These are phyloP conservation scores for Lycia hirtaria DNA, from an alignment of 2,888 invertebrate genomes.

Conservation along the genomic window DNA sequence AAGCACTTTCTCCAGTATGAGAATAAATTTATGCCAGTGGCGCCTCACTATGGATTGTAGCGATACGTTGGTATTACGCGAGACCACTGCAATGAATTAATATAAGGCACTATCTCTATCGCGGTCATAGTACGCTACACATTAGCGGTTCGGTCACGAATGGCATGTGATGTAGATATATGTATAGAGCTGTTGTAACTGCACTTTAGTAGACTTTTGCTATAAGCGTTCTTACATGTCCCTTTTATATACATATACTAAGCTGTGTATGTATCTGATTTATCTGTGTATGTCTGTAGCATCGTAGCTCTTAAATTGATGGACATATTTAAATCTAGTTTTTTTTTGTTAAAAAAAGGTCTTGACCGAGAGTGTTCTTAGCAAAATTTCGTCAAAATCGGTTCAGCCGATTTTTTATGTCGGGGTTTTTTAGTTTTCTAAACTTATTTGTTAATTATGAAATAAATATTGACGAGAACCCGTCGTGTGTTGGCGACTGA, in stretches of 20 bases:
- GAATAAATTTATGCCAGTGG: background rate
- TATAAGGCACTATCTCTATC: slow-evolving; percentile 76
- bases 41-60: background rate
- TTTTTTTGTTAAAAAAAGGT: background rate
- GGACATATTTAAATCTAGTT: no score
- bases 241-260: no score
- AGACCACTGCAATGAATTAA: slow-evolving; percentile 75
- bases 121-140: slow-evolving; percentile 66
- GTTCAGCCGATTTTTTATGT: no score
- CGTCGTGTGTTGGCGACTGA: slow-evolving; percentile 72
- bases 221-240: no score
- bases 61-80: background rate
- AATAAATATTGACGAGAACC: slow-evolving; percentile 36
- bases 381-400: no score
- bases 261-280: no score
- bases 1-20: background rate
- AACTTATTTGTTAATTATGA: background rate
- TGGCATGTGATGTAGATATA: slow-evolving; percentile 38
- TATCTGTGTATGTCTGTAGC: no score
- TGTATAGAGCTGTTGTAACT: slow-evolving; percentile 25
- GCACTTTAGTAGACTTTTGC: background rate
- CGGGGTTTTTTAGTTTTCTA: no score
- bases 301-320: no score
- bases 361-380: no score
- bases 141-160: slow-evolving; percentile 73